Percentiles rank a stretch among this genome's conserved stretches.
Conservation (phyloP, 2,797 vertebrate genomes). For the Liasis olivaceus region DNA sequence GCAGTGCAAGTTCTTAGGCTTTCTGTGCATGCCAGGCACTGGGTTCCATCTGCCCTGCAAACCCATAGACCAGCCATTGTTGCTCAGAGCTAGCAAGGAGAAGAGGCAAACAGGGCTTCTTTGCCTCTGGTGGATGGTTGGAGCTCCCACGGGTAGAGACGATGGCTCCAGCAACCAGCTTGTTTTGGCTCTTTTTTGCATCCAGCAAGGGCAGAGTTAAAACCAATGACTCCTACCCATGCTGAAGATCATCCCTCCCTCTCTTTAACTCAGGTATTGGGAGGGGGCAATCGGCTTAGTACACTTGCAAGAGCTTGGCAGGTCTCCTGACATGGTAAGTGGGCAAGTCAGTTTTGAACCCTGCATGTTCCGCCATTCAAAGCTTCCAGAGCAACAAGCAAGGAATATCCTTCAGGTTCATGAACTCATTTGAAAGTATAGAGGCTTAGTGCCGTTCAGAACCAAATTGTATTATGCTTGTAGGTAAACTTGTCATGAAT, state of each 20-base stretch:
- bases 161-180: background rate
- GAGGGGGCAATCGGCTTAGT: background rate
- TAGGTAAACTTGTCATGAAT: conserved; percentile 9
- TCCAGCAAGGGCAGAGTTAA: background rate
- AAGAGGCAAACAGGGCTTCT: background rate
- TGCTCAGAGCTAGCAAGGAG: background rate
- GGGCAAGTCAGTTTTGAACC: background rate
- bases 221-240: background rate
- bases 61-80: background rate
- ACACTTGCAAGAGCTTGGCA: background rate
- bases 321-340: background rate
- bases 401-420: background rate
- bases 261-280: background rate
- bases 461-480: background rate
- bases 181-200: background rate
- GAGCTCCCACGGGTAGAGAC: background rate
- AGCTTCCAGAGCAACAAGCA: background rate
- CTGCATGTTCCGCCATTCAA: background rate
- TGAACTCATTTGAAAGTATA: background rate
- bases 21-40: background rate
- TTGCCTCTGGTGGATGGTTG: background rate
- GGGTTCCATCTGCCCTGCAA: background rate
- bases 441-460: background rate
- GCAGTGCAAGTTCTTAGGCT: no score
- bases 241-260: background rate